Evolutionary conservation across 2,888 invertebrate genomes (phyloP).

Genomic region (Caenorhabditis sp.): DNA sequence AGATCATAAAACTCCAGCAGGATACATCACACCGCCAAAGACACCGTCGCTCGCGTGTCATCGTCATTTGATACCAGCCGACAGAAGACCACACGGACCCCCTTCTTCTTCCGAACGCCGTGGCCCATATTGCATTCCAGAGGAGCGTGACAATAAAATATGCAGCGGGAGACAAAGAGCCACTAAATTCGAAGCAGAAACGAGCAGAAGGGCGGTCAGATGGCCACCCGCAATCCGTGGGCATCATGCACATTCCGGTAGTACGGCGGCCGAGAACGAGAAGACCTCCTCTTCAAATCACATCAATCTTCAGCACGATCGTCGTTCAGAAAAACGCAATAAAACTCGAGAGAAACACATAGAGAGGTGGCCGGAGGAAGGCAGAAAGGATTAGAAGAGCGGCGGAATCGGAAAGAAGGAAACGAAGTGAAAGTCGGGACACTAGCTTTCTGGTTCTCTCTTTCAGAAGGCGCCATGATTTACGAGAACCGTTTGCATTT

Average conservation of each 20-base stretch:
- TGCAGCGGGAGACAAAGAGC: conserved; percentile 29
- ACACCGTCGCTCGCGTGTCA: conserved; percentile 14
- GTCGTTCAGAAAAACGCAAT: conserved; percentile 25
- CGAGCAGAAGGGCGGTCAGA: conserved; percentile 15
- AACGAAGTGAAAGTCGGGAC: not conserved
- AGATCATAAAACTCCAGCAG: conserved; percentile 14
- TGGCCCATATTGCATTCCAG: conserved; percentile 51
- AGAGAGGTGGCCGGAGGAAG: conserved; percentile 1
- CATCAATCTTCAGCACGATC: conserved; percentile 25
- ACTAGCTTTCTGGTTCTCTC: not conserved
- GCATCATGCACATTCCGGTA: conserved; percentile 20
- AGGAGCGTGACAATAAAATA: conserved; percentile 48
- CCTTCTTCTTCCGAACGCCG: conserved; percentile 5
- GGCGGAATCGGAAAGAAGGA: not conserved
- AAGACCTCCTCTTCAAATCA: conserved; percentile 15
- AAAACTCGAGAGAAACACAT: conserved; percentile 25
- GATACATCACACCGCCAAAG: conserved; percentile 18
- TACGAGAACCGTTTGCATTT: not conserved
- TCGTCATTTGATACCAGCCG: conserved; percentile 34
- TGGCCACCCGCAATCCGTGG: conserved; percentile 6
- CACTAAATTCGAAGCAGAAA: conserved; percentile 20
- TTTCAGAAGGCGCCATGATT: not conserved
- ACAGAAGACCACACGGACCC: conserved; percentile 1
- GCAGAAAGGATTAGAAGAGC: not conserved
- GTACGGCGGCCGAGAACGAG: not conserved